Conservation (phyloP, 92 coral and sea anemone species). For the Muricea muricata region DNA sequence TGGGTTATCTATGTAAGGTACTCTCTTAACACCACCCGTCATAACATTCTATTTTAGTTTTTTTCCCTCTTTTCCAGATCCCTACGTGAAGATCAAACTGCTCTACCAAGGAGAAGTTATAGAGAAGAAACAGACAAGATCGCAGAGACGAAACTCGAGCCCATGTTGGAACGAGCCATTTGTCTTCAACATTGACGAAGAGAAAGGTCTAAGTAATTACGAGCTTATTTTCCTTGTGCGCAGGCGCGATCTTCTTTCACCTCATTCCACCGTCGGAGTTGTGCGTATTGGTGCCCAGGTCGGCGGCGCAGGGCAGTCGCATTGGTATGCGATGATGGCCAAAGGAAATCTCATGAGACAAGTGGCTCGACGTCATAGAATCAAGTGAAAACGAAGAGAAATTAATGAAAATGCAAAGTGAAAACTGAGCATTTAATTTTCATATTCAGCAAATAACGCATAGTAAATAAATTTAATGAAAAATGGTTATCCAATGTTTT, state of each 20-base stretch:
- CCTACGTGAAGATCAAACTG: conserved; percentile 16
- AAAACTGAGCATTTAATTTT: not conserved
- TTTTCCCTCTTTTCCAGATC: conserved; percentile 33
- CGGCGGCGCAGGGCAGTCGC: conserved; percentile 40
- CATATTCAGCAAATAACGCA: too few relatives aligned
- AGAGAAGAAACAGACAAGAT: conserved; percentile 16
- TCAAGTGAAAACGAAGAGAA: not conserved
- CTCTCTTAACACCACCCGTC: too few relatives aligned
- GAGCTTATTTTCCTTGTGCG: conserved; percentile 21
- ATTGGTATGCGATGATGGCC: conserved; percentile 42
- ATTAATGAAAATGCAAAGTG: not conserved
- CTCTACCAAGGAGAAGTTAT: conserved; percentile 22
- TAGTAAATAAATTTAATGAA: too few relatives aligned
- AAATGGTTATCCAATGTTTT: too few relatives aligned
- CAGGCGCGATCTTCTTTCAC: conserved; percentile 34
- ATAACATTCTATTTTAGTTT: too few relatives aligned
- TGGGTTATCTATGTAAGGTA: too few relatives aligned
- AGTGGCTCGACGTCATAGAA: conserved; percentile 28
- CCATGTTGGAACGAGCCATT: conserved; percentile 42
- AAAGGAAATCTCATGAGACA: conserved; percentile 40
- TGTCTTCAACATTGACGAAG: conserved; percentile 30
- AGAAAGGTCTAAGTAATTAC: conserved; percentile 31
- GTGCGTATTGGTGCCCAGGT: conserved; percentile 35
- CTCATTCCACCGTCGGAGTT: conserved; percentile 19
- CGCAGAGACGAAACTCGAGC: conserved; percentile 5